Evolutionary conservation across 1,140 invertebrate species (phyloP).

Genomic region (Pygmarrhopalites habei): DNA sequence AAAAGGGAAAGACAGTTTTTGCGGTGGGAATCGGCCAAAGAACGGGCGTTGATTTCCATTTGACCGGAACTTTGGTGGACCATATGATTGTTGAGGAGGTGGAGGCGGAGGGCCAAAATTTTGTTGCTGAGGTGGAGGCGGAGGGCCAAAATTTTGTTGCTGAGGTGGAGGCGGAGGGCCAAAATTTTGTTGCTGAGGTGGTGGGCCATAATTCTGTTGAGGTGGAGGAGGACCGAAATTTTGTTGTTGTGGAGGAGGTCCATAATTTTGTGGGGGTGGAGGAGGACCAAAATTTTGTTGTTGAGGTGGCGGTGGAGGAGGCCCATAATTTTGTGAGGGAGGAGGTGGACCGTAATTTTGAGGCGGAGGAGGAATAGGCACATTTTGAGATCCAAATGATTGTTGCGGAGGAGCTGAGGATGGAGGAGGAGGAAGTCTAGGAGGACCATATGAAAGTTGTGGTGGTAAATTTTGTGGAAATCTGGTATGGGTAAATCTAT

Average conservation of each 20-base stretch:
- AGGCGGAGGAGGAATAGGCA: neutral
- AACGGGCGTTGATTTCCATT: neutral
- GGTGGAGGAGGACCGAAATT: conserved; percentile 1
- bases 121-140: neutral
- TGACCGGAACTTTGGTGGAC: neutral
- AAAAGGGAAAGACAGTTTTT: neutral
- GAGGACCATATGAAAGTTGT: neutral
- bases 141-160: neutral
- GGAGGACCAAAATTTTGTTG: neutral
- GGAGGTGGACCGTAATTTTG: neutral
- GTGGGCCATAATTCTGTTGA: neutral
- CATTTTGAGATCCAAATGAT: neutral
- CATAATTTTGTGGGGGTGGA: neutral
- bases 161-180: neutral
- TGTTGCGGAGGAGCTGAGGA: too few species aligned
- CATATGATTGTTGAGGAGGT: neutral
- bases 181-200: neutral
- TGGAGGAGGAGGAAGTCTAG: too few species aligned
- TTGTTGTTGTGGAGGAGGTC: conserved; percentile 2
- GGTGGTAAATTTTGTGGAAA: neutral
- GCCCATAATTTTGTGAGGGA: neutral
- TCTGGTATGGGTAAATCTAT: neutral
- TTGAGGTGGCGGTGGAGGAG: neutral
- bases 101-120: neutral
- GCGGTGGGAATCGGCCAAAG: neutral